Evolutionary conservation across 2,113 vertebrate species (phyloP).

Genomic region (Mesocricetus auratus): DNA sequence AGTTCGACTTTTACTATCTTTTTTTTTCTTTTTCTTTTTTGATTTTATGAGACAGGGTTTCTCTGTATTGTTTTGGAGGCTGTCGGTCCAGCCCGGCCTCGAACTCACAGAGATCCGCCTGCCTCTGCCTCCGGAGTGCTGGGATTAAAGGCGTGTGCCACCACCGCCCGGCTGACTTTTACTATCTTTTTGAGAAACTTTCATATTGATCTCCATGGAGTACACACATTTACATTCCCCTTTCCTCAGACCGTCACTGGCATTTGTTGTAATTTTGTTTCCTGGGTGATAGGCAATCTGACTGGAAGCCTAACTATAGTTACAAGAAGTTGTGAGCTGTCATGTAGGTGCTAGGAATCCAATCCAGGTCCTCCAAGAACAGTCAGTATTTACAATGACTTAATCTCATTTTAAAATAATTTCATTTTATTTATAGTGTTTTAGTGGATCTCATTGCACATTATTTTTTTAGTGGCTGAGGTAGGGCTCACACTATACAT

Average conservation of each 20-base stretch:
- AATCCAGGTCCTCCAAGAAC: too few species aligned
- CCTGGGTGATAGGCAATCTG: background rate
- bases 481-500: background rate
- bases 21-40: too few species aligned
- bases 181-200: background rate
- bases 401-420: background rate
- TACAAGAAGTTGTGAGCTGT: background rate
- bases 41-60: too few species aligned
- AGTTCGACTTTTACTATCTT: background rate
- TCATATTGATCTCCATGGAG: background rate
- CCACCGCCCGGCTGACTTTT: too few species aligned
- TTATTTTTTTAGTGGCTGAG: background rate
- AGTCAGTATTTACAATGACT: background rate
- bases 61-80: too few species aligned
- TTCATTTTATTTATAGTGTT: background rate
- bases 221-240: background rate
- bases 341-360: background rate
- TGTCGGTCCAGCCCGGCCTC: too few species aligned
- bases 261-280: background rate
- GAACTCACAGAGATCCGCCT: too few species aligned
- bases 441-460: background rate
- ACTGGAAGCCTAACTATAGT: background rate
- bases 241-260: background rate
- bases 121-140: too few species aligned
- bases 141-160: too few species aligned